A percentile compares a stretch with the other conserved stretches of the same genome.
These are phyloP conservation scores for Rhagonycha lutea DNA, from an alignment of 2,888 invertebrate species.

Conservation along the genomic window DNA sequence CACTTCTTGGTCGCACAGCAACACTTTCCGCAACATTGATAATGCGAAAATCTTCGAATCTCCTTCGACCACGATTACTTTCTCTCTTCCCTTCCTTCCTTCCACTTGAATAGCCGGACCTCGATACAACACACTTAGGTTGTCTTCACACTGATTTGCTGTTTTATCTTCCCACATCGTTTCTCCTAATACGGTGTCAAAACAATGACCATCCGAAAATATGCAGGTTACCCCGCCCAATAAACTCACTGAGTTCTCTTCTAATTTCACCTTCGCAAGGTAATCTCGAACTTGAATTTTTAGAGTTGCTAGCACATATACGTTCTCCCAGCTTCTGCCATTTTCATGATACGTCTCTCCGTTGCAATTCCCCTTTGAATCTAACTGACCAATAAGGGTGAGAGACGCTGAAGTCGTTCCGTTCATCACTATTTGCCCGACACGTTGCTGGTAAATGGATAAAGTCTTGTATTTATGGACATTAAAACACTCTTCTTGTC, in stretches of 20 bases:
- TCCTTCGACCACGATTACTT: no score
- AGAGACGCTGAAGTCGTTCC: not conserved
- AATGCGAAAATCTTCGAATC: no score
- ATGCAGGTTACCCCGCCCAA: no score
- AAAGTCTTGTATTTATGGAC: not conserved
- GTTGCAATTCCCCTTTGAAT: not conserved
- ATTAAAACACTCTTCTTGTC: not conserved
- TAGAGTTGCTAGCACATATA: not conserved
- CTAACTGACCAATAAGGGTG: not conserved
- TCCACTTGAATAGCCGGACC: no score
- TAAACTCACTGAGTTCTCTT: no score
- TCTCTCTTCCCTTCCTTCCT: slow-evolving; percentile 15
- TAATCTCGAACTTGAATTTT: no score
- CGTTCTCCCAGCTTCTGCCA: not conserved
- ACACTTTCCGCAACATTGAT: not conserved
- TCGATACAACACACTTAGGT: no score
- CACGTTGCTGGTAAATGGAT: not conserved
- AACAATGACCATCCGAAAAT: no score
- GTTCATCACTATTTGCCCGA: not conserved
- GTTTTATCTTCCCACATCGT: no score
- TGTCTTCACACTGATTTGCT: no score
- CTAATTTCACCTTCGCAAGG: no score
- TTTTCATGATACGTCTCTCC: not conserved
- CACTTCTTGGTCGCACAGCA: slow-evolving; percentile 20
- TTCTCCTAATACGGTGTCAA: no score